phyloP scores from a whole-genome alignment of 2,113 vertebrate genomes.

The Spea multiplicata region DNA sequence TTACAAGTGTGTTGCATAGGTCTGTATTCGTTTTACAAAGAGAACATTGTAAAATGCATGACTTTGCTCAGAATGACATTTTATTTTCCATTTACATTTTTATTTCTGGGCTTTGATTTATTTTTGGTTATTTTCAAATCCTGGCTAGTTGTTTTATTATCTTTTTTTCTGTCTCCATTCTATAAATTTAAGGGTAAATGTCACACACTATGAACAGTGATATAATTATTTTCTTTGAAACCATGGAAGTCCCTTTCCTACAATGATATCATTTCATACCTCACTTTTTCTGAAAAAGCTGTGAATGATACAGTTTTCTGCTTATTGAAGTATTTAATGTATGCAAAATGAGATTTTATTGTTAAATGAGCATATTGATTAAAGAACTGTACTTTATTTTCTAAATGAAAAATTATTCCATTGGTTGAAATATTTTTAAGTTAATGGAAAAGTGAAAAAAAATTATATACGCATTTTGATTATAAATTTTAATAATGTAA shows the following conservation, averaged over 20 bases:
- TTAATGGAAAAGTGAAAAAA: constrained; percentile 50
- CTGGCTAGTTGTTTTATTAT: background rate
- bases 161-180: background rate
- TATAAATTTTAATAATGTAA: constrained; percentile 52
- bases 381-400: constrained; percentile 61
- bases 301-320: background rate
- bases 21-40: background rate
- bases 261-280: background rate
- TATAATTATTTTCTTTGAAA: background rate
- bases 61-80: background rate
- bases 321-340: background rate
- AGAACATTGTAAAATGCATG: too few relatives aligned
- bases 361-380: constrained; percentile 62
- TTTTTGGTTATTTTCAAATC: background rate
- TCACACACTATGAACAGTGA: background rate
- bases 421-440: constrained; percentile 50
- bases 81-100: background rate
- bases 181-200: background rate
- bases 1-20: background rate
- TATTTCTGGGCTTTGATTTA: background rate
- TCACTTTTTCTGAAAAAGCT: background rate
- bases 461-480: constrained; percentile 57
- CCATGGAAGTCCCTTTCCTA: background rate
- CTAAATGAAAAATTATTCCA: constrained; percentile 52
- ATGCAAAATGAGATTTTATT: background rate